Base-by-base conservation (phyloP, 2,888 invertebrate genomes). In the Hydriomena furcata region DNA sequence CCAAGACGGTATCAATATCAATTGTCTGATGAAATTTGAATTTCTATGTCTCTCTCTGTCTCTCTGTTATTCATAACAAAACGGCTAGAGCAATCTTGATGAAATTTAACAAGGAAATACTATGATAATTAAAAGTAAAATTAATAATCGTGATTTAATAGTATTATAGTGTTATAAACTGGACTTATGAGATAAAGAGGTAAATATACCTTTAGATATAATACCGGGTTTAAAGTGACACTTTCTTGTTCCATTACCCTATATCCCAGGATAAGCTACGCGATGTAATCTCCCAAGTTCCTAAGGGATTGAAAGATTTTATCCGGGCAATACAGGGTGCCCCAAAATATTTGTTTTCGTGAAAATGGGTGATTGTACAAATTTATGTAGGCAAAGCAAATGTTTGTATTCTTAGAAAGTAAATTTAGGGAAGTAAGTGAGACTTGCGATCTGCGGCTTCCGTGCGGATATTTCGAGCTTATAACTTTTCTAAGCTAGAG, bases 281-380 rank as follows among this genome's bases (percentile, higher is more conserved):
- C 36, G 41, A 52, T 41, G 41, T 52, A 52, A 52, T 52, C 51
- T 50, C 24, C 38, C 25, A 44, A 50, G 44, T 50, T 50, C 44
- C 42, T 28, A 3, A 51, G 46, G 46, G 51, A 37, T 31, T 41
- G 41, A 41, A 30, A 51, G 51, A 52, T 52, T 41, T 36, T 46
- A 52, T 52, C 50, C 40, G 8, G 34, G n/a, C 38, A 28, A 20
- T 38, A 50, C 34, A 45, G 44, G 44, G 35, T 50, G 40, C 17
- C 12, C 27, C 23, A 28, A 37, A 31, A 45, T 45, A 24, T 30
- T 28, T 25, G 6, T 24, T 7, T 24, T 35, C 10, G 5, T 25
- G 6, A 20, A 35, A 43, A 10, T 35, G 12, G n/a, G 23, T 11
- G 11, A 35, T 31, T 11, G 20, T 34, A 10, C 13, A 23, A 23